phyloP scores from a whole-genome alignment of 2,797 vertebrate species.

The Mus spretus region DNA sequence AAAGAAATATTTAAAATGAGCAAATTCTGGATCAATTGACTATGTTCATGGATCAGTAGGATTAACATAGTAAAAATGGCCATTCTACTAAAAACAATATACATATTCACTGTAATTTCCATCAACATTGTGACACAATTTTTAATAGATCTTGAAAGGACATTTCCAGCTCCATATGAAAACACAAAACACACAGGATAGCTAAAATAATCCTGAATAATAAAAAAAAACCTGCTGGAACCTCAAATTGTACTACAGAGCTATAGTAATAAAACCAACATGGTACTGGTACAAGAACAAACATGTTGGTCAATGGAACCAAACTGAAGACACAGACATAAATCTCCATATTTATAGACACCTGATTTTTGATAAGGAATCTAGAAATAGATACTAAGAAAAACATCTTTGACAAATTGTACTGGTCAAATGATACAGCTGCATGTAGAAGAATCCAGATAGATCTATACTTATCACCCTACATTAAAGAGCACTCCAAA shows the following conservation, averaged over 20 bases:
- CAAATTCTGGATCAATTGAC: background rate
- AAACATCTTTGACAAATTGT: background rate
- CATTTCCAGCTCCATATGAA: background rate
- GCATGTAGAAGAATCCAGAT: background rate
- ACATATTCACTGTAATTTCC: too few species aligned
- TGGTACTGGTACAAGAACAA: background rate
- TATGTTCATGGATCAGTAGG: background rate
- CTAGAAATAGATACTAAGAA: background rate
- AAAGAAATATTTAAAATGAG: background rate
- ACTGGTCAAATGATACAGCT: background rate
- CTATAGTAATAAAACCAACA: too few species aligned
- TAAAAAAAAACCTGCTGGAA: background rate
- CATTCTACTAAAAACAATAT: background rate
- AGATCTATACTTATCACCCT: background rate
- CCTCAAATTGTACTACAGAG: too few species aligned
- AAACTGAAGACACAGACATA: background rate
- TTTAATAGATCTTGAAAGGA: background rate
- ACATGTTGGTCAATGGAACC: background rate
- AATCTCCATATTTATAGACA: background rate
- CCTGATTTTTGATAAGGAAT: background rate
- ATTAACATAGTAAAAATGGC: background rate
- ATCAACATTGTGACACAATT: too few species aligned
- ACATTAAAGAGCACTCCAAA: background rate
- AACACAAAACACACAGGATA: background rate
- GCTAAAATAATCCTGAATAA: background rate